Base-by-base conservation (phyloP, 2,797 vertebrate species). In the Selene dorsalis region DNA sequence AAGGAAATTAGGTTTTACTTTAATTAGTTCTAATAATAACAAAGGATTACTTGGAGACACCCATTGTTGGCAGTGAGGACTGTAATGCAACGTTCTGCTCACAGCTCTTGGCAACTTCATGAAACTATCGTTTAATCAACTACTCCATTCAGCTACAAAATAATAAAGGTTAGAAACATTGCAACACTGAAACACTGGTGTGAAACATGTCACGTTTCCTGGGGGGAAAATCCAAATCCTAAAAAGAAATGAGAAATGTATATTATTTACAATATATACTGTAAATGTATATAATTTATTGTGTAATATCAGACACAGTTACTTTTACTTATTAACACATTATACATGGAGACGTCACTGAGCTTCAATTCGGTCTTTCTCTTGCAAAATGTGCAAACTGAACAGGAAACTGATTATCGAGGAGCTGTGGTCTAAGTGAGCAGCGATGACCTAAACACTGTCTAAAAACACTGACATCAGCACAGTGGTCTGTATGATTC, bases 21-120 rank as follows among this genome's bases (percentile, higher is more conserved):
- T 91, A 94, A 93, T 93, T 90, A 91, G 87, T 90, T 89, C 82
- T 91, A 93, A 93, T 88, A 93, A 92, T 90, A 92, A 89, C 78
- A 87, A 80, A 79, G 80, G 84, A 88, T 88, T 78, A 86, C 77
- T 84, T 69, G 62, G 86, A 92, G 75, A 52, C 56, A 78, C 64
- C 69, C 70, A 68, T 62, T 73, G 73, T 60, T 89, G 88, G 84
- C 84, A 71, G 58, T 30, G 39, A 87, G 11, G 59, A 78, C 60
- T 47, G 35, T 53, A 65, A 73, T 61, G 67, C 59, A 82, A 80
- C 71, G 82, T 77, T 65, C 75, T 73, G 38, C 64, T 68, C 82
- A 86, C 79, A 76, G 65, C 77, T 88, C 66, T 86, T 89, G 84
- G 84, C 47, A 88, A 86, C 80, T 82, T 81, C 45, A 62, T 65